Conservation (phyloP, 1,140 invertebrate species). For the Calliopsis andreniformis region DNA sequence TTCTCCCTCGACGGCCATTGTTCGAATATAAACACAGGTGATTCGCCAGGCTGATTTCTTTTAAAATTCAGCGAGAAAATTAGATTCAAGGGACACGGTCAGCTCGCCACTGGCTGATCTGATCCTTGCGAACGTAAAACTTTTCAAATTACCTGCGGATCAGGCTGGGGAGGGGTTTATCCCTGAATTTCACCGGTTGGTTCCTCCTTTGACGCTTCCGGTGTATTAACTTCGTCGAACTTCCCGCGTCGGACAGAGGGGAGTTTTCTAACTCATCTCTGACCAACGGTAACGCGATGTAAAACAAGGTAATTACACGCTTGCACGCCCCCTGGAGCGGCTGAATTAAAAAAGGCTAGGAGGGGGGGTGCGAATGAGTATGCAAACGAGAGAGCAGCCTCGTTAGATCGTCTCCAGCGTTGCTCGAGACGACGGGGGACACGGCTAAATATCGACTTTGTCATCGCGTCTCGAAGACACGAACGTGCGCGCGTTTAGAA, state of each 20-base stretch:
- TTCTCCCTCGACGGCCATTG: too few species aligned
- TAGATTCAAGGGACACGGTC: neutral
- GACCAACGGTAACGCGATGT: constrained; percentile 39
- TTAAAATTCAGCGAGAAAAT: neutral
- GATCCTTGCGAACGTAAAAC: neutral
- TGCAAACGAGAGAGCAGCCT: constrained; percentile 55
- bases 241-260: neutral
- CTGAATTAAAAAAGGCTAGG: constrained; percentile 56
- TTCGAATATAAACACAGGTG: too few species aligned
- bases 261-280: neutral
- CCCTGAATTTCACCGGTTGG: neutral
- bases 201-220: neutral
- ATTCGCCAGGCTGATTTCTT: neutral
- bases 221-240: constrained; percentile 38
- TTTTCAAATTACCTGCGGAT: constrained; percentile 16
- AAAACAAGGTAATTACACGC: constrained; percentile 52
- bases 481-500: constrained; percentile 4
- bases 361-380: constrained; percentile 47
- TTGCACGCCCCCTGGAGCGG: neutral
- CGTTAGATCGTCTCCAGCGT: constrained; percentile 34
- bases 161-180: neutral
- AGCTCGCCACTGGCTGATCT: too few species aligned
- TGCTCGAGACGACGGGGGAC: neutral
- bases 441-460: constrained; percentile 38
- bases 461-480: constrained; percentile 22